Conservation (phyloP, 37 sponge, comb jelly and placozoan genomes). For the Mnemiopsis leidyi region DNA sequence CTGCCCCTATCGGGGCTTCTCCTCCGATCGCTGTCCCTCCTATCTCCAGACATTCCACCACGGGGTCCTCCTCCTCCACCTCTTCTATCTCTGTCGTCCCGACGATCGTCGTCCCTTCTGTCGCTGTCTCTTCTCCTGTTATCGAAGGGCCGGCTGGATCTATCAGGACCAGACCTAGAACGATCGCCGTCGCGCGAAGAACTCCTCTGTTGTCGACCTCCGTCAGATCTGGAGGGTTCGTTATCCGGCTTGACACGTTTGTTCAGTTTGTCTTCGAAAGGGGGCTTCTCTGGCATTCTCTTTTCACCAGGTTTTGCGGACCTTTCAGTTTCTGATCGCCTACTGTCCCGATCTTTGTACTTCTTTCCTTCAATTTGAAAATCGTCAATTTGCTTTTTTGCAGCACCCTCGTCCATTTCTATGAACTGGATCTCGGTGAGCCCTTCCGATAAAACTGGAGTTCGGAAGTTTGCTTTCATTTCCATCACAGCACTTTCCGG, state of each 20-base stretch:
- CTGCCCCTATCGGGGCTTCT: background rate
- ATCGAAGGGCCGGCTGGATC: background rate
- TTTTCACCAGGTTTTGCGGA: background rate
- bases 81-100: background rate
- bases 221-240: background rate
- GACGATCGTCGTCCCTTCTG: constrained; percentile 10
- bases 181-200: background rate
- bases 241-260: background rate
- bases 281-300: background rate
- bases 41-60: background rate
- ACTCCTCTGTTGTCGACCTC: background rate
- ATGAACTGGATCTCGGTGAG: constrained; percentile 27
- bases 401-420: background rate
- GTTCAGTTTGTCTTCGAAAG: constrained; percentile 16
- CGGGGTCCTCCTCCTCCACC: background rate
- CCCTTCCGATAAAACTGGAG: background rate
- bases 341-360: background rate
- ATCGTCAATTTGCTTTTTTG: background rate
- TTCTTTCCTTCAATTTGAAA: background rate
- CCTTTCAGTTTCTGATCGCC: background rate
- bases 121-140: background rate
- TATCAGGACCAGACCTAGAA: background rate
- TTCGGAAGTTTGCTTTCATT: constrained; percentile 70
- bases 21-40: background rate
- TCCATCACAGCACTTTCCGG: constrained; percentile 75